Evolutionary conservation across 2,797 vertebrate species (phyloP).

Genomic region (Bovichtus variegatus): DNA sequence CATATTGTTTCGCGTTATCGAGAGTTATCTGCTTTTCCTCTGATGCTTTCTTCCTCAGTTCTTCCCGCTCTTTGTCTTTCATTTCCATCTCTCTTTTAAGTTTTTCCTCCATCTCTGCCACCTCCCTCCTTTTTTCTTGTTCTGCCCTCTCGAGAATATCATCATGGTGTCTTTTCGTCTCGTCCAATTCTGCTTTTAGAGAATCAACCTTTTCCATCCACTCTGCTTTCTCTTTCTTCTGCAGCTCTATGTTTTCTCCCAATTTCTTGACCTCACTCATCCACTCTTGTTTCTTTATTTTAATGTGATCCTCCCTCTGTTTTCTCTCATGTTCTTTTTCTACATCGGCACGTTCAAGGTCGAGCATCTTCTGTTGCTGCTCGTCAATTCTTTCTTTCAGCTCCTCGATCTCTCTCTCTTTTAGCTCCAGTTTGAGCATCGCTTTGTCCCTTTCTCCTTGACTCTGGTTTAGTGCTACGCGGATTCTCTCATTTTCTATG

Average conservation of each 20-base stretch:
- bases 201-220: constrained; percentile 43
- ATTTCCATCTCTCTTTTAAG: constrained; percentile 47
- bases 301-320: constrained; percentile 58
- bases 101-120: constrained; percentile 43
- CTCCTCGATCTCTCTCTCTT: constrained; percentile 80
- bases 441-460: constrained; percentile 54
- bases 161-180: constrained; percentile 48
- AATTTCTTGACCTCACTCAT: constrained; percentile 38
- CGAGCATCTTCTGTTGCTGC: constrained; percentile 75
- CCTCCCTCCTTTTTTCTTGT: constrained; percentile 24
- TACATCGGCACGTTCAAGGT: constrained; percentile 61
- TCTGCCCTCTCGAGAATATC: constrained; percentile 48
- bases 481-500: constrained; percentile 69
- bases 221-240: constrained; percentile 55
- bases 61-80: constrained; percentile 56
- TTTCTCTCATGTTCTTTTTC: constrained; percentile 63
- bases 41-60: constrained; percentile 1
- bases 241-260: constrained; percentile 32
- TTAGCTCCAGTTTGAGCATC: constrained; percentile 61
- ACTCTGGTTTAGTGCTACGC: constrained; percentile 50
- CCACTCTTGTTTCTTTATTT: constrained; percentile 36
- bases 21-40: constrained; percentile 62
- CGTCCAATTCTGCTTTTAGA: constrained; percentile 51
- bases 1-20: constrained; percentile 29
- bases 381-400: constrained; percentile 79